These are phyloP conservation scores for Verasper variegatus DNA, from an alignment of 2,113 vertebrate genomes.

Conservation along the genomic window DNA sequence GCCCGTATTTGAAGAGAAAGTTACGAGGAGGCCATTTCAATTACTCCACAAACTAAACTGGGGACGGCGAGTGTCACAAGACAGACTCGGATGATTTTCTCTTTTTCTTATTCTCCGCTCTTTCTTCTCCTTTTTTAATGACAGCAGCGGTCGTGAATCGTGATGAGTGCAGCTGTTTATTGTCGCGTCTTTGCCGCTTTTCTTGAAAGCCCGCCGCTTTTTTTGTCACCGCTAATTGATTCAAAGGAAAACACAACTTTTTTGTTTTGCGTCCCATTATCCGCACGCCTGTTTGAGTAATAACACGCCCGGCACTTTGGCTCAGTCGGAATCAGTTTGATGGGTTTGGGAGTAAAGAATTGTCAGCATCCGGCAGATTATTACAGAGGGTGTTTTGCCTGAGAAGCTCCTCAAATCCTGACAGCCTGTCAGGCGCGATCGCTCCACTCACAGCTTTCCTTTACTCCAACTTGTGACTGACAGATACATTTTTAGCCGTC, in stretches of 20 bases:
- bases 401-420: constrained; percentile 27
- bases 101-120: constrained; percentile 8
- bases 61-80: too few species aligned
- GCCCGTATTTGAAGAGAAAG: constrained; percentile 54
- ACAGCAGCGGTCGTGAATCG: constrained; percentile 9
- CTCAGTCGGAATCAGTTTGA: constrained; percentile 41
- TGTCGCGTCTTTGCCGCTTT: constrained; percentile 34
- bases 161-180: constrained; percentile 50
- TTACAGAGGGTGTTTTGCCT: constrained; percentile 49
- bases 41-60: constrained; percentile 38
- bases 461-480: constrained; percentile 52
- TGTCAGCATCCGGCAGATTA: constrained; percentile 36
- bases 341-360: constrained; percentile 48
- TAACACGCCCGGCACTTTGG: constrained; percentile 39
- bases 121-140: not conserved
- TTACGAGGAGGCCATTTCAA: constrained; percentile 63
- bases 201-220: constrained; percentile 17
- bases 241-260: constrained; percentile 38
- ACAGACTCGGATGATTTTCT: not conserved
- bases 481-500: constrained; percentile 47
- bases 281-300: constrained; percentile 55
- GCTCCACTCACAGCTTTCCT: constrained; percentile 31
- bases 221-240: constrained; percentile 47
- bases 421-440: constrained; percentile 56
- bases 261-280: constrained; percentile 43